Evolutionary conservation across 2,797 vertebrate genomes (phyloP).

Genomic region (Thamnophis elegans): DNA sequence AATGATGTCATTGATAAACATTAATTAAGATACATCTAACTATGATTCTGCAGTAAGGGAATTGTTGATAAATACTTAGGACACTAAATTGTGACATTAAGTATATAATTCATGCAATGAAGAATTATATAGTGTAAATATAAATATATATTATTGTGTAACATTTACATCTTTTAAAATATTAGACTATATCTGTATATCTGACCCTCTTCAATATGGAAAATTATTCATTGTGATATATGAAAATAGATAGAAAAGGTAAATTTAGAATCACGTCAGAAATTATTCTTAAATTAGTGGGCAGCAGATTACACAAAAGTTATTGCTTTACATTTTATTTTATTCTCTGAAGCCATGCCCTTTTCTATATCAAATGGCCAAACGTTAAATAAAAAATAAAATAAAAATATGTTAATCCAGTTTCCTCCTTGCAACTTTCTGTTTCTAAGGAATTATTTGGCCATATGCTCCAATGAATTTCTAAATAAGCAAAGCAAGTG

Average conservation of each 20-base stretch:
- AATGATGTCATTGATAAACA: not conserved
- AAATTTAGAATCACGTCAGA: not conserved
- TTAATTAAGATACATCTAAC: not conserved
- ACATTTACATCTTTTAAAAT: not conserved
- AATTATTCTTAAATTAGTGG: not conserved
- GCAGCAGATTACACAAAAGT: not conserved
- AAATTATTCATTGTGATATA: not conserved
- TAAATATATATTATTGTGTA: not conserved
- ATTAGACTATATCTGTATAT: not conserved
- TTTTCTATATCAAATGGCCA: not conserved
- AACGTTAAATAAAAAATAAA: not conserved
- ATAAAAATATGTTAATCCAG: not conserved
- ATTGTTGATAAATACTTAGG: not conserved
- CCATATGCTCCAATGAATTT: slow-evolving; percentile 16
- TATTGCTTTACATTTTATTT: not conserved
- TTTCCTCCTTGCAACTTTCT: not conserved
- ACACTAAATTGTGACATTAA: not conserved
- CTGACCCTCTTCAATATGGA: not conserved
- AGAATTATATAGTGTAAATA: not conserved
- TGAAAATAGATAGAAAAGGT: not conserved
- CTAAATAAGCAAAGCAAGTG: slow-evolving; percentile 25
- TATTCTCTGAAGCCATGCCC: not conserved
- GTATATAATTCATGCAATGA: not conserved
- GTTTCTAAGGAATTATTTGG: slow-evolving; percentile 20
- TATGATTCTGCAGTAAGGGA: not conserved